A percentile compares a stretch with the other conserved stretches of the same genome.
phyloP scores from a whole-genome alignment of 2,888 invertebrate genomes.

The Octodonta nipae region DNA sequence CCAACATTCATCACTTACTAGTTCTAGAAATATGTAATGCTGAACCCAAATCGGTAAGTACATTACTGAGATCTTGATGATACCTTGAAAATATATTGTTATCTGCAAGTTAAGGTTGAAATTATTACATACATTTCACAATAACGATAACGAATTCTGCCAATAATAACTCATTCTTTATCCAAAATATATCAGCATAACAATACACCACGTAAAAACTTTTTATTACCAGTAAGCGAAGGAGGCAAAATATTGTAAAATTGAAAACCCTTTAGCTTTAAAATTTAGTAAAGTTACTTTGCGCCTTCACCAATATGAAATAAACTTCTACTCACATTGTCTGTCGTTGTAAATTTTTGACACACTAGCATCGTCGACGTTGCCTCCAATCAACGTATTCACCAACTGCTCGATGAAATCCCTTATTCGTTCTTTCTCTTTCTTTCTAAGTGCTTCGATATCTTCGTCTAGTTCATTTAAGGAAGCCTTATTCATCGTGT shows the following conservation, averaged over 20 bases:
- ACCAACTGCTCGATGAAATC: conserved; percentile 68
- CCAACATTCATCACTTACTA: conserved; percentile 54
- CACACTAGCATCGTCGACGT: conserved; percentile 60
- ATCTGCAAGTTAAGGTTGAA: conserved; percentile 34
- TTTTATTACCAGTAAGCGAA: too few relatives aligned
- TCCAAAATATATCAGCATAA: too few relatives aligned
- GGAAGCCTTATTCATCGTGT: not conserved
- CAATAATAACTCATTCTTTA: too few relatives aligned
- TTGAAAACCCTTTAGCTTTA: too few relatives aligned
- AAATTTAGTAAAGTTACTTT: too few relatives aligned
- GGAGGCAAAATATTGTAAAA: too few relatives aligned
- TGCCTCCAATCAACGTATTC: conserved; percentile 58
- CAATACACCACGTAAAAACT: too few relatives aligned
- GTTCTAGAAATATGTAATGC: conserved; percentile 53
- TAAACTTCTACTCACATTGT: conserved; percentile 54
- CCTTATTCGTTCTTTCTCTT: conserved; percentile 57
- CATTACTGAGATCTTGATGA: conserved; percentile 46
- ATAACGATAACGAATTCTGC: too few relatives aligned
- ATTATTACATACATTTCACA: too few relatives aligned
- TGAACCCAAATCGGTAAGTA: conserved; percentile 48
- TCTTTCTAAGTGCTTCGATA: too few relatives aligned
- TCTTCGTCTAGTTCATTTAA: not conserved
- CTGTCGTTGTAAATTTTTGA: conserved; percentile 57
- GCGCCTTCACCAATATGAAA: conserved; percentile 42
- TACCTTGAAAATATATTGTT: conserved; percentile 47